phyloP scores from a whole-genome alignment of 2,888 invertebrate genomes.

The Cephus pygmeus region DNA sequence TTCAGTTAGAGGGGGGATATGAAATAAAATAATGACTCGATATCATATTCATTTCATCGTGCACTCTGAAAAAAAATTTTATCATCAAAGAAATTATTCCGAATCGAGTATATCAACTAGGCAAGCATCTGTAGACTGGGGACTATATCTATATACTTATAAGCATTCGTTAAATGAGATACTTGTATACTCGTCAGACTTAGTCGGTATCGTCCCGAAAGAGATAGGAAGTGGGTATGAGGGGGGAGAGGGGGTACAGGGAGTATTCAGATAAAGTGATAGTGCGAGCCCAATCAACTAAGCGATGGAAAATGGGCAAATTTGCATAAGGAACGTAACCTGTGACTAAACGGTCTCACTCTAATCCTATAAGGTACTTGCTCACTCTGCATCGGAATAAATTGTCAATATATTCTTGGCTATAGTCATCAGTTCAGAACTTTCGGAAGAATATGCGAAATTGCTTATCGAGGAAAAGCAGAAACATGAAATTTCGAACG shows the following conservation, averaged over 20 bases:
- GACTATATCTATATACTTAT: background rate
- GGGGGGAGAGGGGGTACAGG: background rate
- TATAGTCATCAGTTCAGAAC: background rate
- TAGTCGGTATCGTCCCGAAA: background rate
- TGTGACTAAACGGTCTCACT: background rate
- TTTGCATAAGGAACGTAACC: slow-evolving; percentile 12
- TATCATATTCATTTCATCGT: background rate
- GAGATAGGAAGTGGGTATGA: background rate
- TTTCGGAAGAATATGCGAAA: background rate
- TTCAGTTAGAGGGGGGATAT: too few relatives aligned
- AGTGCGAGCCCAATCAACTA: slow-evolving; percentile 17
- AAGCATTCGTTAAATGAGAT: background rate
- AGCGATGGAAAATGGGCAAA: slow-evolving; percentile 10
- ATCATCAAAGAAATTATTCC: background rate
- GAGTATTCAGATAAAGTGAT: background rate
- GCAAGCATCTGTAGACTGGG: background rate
- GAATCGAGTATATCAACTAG: background rate
- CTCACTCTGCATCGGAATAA: background rate
- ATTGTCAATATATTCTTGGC: background rate
- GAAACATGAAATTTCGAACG: background rate
- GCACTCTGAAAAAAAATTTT: background rate
- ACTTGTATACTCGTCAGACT: background rate
- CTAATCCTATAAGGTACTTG: background rate
- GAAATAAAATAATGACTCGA: background rate
- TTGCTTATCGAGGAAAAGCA: background rate